Percentiles rank a stretch among this genome's conserved stretches.
These are phyloP conservation scores for Neomonachus schauinslandi DNA, from an alignment of 2,113 vertebrate species.

Conservation along the genomic window DNA sequence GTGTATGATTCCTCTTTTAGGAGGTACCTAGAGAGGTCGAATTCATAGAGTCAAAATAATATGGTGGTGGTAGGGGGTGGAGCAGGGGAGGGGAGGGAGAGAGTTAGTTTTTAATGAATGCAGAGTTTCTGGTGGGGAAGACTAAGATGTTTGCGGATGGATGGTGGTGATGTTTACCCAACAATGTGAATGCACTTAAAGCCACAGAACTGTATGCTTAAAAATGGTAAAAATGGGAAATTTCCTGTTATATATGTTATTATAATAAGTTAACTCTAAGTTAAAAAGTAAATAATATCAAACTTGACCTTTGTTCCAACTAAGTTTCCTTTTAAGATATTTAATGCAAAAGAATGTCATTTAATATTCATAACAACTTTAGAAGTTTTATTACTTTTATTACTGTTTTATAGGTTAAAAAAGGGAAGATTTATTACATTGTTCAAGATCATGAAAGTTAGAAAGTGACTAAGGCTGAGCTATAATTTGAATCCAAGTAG, in stretches of 20 bases:
- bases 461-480: not conserved
- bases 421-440: not conserved
- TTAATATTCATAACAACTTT: not conserved
- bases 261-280: not conserved
- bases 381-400: not conserved
- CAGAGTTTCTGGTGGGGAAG: not conserved
- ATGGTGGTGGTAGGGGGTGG: not conserved
- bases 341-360: not conserved
- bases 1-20: not conserved
- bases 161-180: not conserved
- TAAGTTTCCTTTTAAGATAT: not conserved
- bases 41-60: slow-evolving; percentile 4
- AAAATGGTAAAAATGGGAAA: not conserved
- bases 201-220: not conserved
- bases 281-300: not conserved
- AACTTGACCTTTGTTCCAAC: not conserved
- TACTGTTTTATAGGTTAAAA: not conserved
- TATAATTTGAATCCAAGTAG: not conserved
- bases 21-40: not conserved
- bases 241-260: not conserved
- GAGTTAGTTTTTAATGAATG: not conserved
- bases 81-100: not conserved
- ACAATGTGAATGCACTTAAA: not conserved
- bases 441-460: not conserved
- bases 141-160: not conserved